Evolutionary conservation across 2,797 vertebrate species (phyloP).

Genomic region (Remorina albescens): DNA sequence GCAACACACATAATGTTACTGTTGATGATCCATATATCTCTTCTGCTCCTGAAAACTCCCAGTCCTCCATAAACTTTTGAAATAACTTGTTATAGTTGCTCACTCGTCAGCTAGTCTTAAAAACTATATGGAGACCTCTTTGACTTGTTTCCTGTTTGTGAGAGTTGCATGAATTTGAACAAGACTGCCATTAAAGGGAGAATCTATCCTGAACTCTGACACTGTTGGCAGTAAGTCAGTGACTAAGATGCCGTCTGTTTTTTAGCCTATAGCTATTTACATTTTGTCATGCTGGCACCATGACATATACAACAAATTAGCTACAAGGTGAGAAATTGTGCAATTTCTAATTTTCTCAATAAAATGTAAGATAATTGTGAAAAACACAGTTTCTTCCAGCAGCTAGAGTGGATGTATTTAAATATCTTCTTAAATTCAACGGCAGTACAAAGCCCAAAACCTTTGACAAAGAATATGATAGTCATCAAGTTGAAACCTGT

Average conservation of each 20-base stretch:
- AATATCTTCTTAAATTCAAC: neutral
- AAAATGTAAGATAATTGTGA: neutral
- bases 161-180: neutral
- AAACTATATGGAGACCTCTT: neutral
- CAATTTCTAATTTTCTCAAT: neutral
- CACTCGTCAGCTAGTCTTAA: neutral
- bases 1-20: neutral
- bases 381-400: neutral
- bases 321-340: neutral
- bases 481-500: neutral
- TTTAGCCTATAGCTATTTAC: neutral
- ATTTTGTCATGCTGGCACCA: neutral
- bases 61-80: neutral
- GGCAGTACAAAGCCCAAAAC: neutral
- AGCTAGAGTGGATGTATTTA: neutral
- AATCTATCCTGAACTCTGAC: neutral
- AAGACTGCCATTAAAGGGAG: neutral
- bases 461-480: neutral
- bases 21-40: too few relatives aligned
- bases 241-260: too few relatives aligned
- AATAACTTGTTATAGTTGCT: neutral
- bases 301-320: neutral
- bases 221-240: neutral
- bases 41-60: too few relatives aligned
- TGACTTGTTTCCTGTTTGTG: neutral